These are phyloP conservation scores for Tanaodytes sp. DNA, from an alignment of 2,888 invertebrate species.

Conservation along the genomic window DNA sequence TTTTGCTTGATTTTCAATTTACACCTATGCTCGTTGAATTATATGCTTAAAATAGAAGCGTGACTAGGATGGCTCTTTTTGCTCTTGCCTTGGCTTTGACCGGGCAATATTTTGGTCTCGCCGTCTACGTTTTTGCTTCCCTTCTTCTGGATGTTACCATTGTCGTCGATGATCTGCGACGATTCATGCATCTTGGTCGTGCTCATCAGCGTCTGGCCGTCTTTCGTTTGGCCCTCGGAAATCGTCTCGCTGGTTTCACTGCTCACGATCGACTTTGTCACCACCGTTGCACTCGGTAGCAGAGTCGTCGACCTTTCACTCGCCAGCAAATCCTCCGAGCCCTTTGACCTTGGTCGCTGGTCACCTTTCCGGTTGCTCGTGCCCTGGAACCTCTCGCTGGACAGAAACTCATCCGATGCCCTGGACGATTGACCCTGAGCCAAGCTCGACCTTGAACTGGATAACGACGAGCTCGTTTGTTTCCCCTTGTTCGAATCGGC, in stretches of 20 bases:
- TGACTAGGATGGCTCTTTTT: conserved; percentile 65
- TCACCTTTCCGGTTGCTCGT: not conserved
- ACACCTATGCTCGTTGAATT: conserved; percentile 48
- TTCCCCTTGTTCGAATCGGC: conserved; percentile 22
- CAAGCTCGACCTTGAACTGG: not conserved
- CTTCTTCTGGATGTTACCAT: conserved; percentile 61
- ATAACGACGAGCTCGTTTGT: not conserved
- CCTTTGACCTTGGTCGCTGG: not conserved
- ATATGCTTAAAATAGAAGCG: conserved; percentile 70
- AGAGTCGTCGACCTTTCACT: conserved; percentile 13
- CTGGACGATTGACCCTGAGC: conserved; percentile 4
- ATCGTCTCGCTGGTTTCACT: conserved; percentile 57
- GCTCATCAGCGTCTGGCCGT: conserved; percentile 60
- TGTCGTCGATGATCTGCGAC: conserved; percentile 60
- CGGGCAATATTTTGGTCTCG: conserved; percentile 59
- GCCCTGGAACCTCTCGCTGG: conserved; percentile 4
- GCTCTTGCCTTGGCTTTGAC: conserved; percentile 52
- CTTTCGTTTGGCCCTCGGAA: conserved; percentile 58
- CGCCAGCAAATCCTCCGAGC: conserved; percentile 5
- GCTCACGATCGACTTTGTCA: conserved; percentile 56
- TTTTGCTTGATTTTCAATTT: no score
- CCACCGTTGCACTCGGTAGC: conserved; percentile 8
- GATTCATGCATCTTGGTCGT: conserved; percentile 59
- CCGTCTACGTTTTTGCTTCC: conserved; percentile 60
- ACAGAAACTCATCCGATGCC: conserved; percentile 33